Evolutionary conservation across 2,113 vertebrate genomes (phyloP), one percentile per base, ranked within the genome.

Genomic region (Proteles cristata): DNA sequence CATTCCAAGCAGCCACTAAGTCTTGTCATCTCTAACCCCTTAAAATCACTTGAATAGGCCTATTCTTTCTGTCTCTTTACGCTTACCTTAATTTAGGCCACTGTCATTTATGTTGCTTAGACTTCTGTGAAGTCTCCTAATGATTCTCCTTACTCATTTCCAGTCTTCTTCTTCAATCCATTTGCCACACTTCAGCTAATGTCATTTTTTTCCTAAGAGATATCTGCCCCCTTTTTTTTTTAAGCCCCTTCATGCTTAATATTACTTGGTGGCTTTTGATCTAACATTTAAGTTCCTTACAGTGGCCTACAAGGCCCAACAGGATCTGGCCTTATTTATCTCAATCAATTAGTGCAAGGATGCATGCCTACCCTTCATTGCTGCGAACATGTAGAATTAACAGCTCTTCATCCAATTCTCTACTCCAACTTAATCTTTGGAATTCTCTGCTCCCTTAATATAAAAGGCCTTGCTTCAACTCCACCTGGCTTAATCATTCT

Each of bases 111-210:
- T 35, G 23, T 50, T 76, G 39, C 61, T 80, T 89, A 26, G 16
- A 71, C 91, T 88, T 96, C 90, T 92, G 3, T 31, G 28, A 91
- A 85, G 31, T 31, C 43, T 89, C 15, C 71, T 66, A 93, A 94
- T 58, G 71, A 71, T 15, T 77, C 50, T 93, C 28, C 39, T 21
- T 48, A 48, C 74, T 45, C 35, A 65, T 65, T 17, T 61, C 15
- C 61, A 88, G 14, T 39, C 55, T 83, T 68, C 45, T 53, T 50
- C 35, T 89, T 88, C 12, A 91, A 91, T 86, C 17, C 43, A 45
- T 93, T 73, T 71, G 53, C 4, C 61, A 28, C 23, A 84, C 35
- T 68, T 69, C 26, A 74, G 65, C 23, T 48, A 39, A 28, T 53
- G 11, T 77, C 81, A 85, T 66, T 33, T 61, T 81, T 92, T 92